Evolutionary conservation across 2,797 vertebrate species (phyloP), one percentile per base, ranked within the genome.

Genomic region (Anniella stebbinsi): DNA sequence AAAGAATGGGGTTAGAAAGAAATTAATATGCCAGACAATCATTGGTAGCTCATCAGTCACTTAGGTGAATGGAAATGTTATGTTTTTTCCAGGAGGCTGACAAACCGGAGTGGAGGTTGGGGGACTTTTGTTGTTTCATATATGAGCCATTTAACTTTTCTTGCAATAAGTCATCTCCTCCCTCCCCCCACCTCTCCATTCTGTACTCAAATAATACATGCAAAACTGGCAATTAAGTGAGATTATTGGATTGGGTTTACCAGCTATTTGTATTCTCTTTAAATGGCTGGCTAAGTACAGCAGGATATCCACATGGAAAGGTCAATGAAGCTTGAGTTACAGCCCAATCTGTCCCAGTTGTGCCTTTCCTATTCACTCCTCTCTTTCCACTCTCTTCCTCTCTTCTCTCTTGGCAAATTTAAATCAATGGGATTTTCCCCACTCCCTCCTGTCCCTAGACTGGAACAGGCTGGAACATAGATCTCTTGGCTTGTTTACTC

Each of bases 181-280:
- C 45, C 23, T 0, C 48, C 85, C 54, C 66, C 88, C 8, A 2
- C 23, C 78, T 84, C 28, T 54, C 86, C 67, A 41, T 87, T 88
- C 25, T 83, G 25, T 0, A 0, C 28, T 54, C 41, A 92, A 84
- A 76, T 90, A 93, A 92, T 84, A 17, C 73, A 80, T 76, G 30
- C 18, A 30, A 87, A 82, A 91, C 87, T 89, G 80, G 54, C 73
- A 73, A 81, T 57, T 87, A 89, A 92, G 86, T 78, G 76, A 92
- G 90, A 91, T 95, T 93, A 91, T 87, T 91, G 92, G 86, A 77
- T 88, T 88, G 86, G 84, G 45, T 89, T 72, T 86, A 88, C 69
- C 67, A 88, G 67, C 70, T 48, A 85, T 88, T 85, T 83, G 81
- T 85, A 81, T 92, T 90, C 66, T 48, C 69, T 6, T 73, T 75